A percentile compares a stretch with the other conserved stretches of the same genome.
Conservation (phyloP, 2,113 vertebrate species). For the Misgurnus anguillicaudatus region DNA sequence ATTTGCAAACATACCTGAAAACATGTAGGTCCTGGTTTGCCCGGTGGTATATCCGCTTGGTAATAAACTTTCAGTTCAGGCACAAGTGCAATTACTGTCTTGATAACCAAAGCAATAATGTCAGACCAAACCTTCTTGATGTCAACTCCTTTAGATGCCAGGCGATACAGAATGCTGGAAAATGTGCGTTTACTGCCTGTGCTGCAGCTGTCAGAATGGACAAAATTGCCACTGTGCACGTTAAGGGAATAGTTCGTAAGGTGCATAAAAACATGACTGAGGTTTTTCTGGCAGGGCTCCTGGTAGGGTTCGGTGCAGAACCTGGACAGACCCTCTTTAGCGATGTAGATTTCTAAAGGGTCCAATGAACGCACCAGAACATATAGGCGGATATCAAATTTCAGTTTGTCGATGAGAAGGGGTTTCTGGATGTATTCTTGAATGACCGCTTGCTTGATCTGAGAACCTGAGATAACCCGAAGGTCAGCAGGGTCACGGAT, state of each 20-base stretch:
- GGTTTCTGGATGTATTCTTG: constrained; percentile 96
- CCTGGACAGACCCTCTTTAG: constrained; percentile 94
- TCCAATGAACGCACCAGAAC: constrained; percentile 92
- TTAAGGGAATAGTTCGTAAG: constrained; percentile 97
- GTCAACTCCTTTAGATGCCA: constrained; percentile 88
- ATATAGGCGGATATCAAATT: constrained; percentile 96
- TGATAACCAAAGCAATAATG: constrained; percentile 94
- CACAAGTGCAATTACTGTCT: constrained; percentile 90
- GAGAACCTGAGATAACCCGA: constrained; percentile 75
- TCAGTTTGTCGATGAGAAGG: constrained; percentile 92
- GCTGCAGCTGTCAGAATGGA: constrained; percentile 89
- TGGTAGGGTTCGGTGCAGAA: constrained; percentile 98
- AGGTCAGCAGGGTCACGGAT: constrained; percentile 89
- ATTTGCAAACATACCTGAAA: constrained; percentile 83
- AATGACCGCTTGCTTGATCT: constrained; percentile 86
- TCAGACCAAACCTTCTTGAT: constrained; percentile 96
- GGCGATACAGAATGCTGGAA: constrained; percentile 86
- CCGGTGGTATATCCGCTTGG: constrained; percentile 90
- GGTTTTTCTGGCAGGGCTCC: constrained; percentile 89
- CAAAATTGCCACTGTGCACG: constrained; percentile 89
- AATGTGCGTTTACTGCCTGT: constrained; percentile 97
- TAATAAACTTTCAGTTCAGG: constrained; percentile 95
- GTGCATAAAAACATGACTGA: constrained; percentile 96
- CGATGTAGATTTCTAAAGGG: constrained; percentile 94
- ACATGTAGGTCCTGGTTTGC: constrained; percentile 93